phyloP scores from a whole-genome alignment of 2,888 invertebrate species.

The Panorpa germanica region DNA sequence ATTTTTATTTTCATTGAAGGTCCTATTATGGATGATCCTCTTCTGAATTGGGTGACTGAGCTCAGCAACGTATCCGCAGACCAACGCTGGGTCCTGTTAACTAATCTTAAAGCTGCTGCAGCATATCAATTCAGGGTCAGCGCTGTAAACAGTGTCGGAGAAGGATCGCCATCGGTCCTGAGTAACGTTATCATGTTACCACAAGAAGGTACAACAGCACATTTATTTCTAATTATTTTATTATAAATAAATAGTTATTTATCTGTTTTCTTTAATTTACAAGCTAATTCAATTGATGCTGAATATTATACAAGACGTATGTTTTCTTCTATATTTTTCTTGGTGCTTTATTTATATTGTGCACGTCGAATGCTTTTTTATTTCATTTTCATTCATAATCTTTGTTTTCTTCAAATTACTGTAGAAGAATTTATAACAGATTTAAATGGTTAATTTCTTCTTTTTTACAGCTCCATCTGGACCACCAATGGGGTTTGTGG shows the following conservation, averaged over 20 bases:
- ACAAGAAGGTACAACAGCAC: conserved; percentile 66
- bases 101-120: conserved; percentile 80
- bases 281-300: conserved; percentile 11
- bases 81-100: conserved; percentile 61
- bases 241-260: conserved; percentile 8
- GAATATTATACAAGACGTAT: conserved; percentile 9
- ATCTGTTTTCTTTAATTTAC: conserved; percentile 8
- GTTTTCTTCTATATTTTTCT: conserved; percentile 8
- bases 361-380: conserved; percentile 5
- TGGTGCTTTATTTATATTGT: conserved; percentile 5
- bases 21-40: conserved; percentile 67
- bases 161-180: conserved; percentile 78
- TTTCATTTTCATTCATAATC: conserved; percentile 3
- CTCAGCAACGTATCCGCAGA: conserved; percentile 66
- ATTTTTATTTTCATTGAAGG: conserved; percentile 32
- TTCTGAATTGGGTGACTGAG: conserved; percentile 78
- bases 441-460: conserved; percentile 11
- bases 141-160: conserved; percentile 90
- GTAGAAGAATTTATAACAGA: too few relatives aligned
- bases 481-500: conserved; percentile 86
- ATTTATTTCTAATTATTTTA: conserved; percentile 12
- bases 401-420: conserved; percentile 12
- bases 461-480: conserved; percentile 71
- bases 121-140: conserved; percentile 95
- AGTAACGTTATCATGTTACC: conserved; percentile 82